Conservation (phyloP, 2,888 invertebrate species). For the Adelognathus sp. region DNA sequence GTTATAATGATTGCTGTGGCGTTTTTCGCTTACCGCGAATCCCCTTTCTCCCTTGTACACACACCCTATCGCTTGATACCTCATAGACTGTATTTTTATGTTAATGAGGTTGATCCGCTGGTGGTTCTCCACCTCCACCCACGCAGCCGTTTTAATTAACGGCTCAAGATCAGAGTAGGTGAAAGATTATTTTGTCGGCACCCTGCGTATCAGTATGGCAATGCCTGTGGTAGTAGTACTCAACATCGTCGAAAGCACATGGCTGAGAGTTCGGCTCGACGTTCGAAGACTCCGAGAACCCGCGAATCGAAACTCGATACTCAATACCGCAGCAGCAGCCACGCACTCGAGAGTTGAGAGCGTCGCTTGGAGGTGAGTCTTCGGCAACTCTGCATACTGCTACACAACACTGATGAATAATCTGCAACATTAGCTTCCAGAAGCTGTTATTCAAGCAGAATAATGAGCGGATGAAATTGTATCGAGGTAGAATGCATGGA, state of each 20-base stretch:
- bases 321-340: conserved; percentile 31
- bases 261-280: conserved; percentile 1
- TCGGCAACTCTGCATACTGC: not conserved
- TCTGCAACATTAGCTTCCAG: not conserved
- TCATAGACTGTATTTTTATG: conserved; percentile 15
- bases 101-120: conserved; percentile 40
- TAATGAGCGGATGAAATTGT: not conserved
- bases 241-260: conserved; percentile 15
- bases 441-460: not conserved
- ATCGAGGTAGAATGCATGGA: not conserved
- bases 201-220: not conserved
- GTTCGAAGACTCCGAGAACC: conserved; percentile 31
- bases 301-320: conserved; percentile 48
- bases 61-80: not conserved
- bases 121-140: conserved; percentile 2
- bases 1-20: conserved; percentile 14
- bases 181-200: conserved; percentile 6
- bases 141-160: conserved; percentile 34
- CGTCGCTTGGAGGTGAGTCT: conserved; percentile 13
- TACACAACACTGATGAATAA: not conserved
- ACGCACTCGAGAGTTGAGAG: conserved; percentile 30
- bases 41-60: not conserved
- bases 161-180: conserved; percentile 26
- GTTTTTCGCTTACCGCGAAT: not conserved
- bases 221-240: not conserved